A percentile compares a stretch with the other conserved stretches of the same genome.
Evolutionary conservation across 1,140 invertebrate genomes (phyloP).

Genomic region (Trichomalopsis sarcophagae): DNA sequence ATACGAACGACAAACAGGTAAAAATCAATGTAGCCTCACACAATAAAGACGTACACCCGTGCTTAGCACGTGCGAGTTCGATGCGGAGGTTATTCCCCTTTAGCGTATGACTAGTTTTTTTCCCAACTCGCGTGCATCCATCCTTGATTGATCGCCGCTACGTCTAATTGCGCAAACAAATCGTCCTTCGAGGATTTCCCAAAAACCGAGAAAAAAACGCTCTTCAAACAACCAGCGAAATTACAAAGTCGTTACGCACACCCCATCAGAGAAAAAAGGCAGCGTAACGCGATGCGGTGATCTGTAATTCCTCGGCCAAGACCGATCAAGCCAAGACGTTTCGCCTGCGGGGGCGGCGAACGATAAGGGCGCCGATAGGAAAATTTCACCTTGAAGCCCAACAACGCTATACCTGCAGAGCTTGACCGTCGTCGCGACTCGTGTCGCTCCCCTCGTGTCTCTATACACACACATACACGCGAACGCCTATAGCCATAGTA

Average conservation of each 20-base stretch:
- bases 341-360: not conserved
- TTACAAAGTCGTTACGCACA: not conserved
- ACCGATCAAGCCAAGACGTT: not conserved
- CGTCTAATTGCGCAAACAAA: too few species aligned
- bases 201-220: not conserved
- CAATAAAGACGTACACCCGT: not conserved
- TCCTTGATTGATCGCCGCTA: too few species aligned
- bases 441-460: not conserved
- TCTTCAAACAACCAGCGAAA: not conserved
- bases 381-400: conserved; percentile 12
- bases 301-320: not conserved
- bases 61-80: not conserved
- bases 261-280: not conserved
- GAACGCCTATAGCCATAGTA: not conserved
- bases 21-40: not conserved
- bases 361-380: not conserved
- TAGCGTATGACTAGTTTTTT: not conserved
- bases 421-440: not conserved
- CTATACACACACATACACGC: not conserved
- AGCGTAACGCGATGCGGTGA: not conserved
- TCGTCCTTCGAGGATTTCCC: not conserved
- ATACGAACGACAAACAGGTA: not conserved
- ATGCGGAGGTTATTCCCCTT: not conserved
- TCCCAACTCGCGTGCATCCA: not conserved
- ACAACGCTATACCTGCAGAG: not conserved